Conservation (phyloP, 2,888 invertebrate genomes). For the Lepeophtheirus nordmannii region DNA sequence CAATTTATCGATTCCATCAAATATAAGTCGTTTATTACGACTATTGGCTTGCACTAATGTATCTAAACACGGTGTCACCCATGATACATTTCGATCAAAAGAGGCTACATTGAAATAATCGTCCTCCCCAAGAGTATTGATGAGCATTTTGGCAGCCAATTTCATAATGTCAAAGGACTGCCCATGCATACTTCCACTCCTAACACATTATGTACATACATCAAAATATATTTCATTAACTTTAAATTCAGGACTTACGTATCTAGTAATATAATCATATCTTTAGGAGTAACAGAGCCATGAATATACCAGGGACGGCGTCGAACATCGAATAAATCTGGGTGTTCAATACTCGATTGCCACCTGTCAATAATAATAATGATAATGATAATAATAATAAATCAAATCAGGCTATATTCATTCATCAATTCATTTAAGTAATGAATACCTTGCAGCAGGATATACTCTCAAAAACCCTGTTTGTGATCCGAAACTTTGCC, state of each 20-base stretch:
- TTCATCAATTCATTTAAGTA: background rate
- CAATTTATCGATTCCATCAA: conserved; percentile 34
- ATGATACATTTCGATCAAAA: conserved; percentile 33
- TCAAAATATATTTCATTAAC: background rate
- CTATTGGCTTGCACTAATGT: conserved; percentile 38
- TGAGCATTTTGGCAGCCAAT: conserved; percentile 37
- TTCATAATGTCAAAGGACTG: conserved; percentile 39
- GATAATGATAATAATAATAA: conserved; percentile 27
- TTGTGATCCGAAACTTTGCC: conserved; percentile 40
- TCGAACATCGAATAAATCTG: conserved; percentile 38
- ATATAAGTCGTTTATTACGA: conserved; percentile 35
- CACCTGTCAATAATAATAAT: conserved; percentile 29
- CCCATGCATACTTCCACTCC: conserved; percentile 40
- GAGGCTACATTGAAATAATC: conserved; percentile 39
- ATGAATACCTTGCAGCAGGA: conserved; percentile 23
- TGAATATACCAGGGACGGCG: conserved; percentile 39
- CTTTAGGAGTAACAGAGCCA: conserved; percentile 39
- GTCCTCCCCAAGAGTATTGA: conserved; percentile 39
- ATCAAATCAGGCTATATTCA: background rate
- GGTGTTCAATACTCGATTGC: conserved; percentile 29
- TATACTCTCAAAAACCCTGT: conserved; percentile 29
- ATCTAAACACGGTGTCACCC: conserved; percentile 33
- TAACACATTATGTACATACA: conserved; percentile 25
- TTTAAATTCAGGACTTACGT: conserved; percentile 33
- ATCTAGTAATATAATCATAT: conserved; percentile 40